Percentiles rank a stretch among this genome's conserved stretches.
Conservation (phyloP, 2,797 vertebrate species). For the Morus bassanus region DNA sequence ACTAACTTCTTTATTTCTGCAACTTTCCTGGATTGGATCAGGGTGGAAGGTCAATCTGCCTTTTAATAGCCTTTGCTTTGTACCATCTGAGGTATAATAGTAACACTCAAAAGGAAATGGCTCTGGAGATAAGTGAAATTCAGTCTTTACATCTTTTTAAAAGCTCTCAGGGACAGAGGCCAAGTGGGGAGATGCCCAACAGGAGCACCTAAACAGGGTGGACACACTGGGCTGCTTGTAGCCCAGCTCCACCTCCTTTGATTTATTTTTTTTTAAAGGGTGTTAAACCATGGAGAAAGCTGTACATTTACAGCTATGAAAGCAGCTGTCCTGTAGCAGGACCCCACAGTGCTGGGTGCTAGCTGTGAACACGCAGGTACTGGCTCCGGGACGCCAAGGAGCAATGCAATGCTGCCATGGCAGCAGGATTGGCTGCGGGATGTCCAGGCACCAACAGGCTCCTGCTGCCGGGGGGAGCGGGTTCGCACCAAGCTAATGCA, state of each 20-base stretch:
- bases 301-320: background rate
- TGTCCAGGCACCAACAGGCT: background rate
- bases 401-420: accelerated
- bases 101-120: background rate
- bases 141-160: background rate
- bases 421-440: background rate
- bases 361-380: background rate
- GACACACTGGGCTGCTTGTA: background rate
- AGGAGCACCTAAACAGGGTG: background rate
- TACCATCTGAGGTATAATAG: background rate
- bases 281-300: background rate
- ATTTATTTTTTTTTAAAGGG: background rate
- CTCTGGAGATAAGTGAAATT: background rate
- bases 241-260: background rate
- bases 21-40: background rate
- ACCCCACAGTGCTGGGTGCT: accelerated
- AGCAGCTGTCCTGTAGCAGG: background rate
- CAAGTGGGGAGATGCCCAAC: background rate
- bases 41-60: background rate
- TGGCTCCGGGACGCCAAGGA: accelerated
- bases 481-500: background rate
- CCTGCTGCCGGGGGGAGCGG: accelerated
- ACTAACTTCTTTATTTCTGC: background rate
- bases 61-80: background rate
- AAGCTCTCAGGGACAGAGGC: background rate